Evolutionary conservation across 2,797 vertebrate genomes (phyloP), one percentile per base, ranked within the genome.

Genomic region (Anabacerthia variegaticeps): DNA sequence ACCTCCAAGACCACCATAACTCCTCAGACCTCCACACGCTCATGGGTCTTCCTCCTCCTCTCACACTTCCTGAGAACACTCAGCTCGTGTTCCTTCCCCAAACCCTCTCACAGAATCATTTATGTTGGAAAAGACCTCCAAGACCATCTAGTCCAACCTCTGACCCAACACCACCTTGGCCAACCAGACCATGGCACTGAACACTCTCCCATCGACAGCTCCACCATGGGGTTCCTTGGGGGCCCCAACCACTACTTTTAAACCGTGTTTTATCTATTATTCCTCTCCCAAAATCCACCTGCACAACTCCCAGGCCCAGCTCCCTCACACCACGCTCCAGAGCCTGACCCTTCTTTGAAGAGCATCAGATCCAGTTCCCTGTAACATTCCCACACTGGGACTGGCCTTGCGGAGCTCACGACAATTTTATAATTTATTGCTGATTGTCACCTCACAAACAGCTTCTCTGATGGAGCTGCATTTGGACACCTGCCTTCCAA

Each of bases 311-410:
- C 52, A 52, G 46, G 66, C 48, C 19, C 66, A 37, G 62, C 49
- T 36, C 34, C 34, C n/a, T 20, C 2, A 1, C 7, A 5, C 52
- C 46, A 11, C 0, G 5, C 39, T 43, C 27, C 39, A 20, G 28
- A 63, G 39, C 39, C 39, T 2, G 4, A 62, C 61, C 43, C 10
- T 32, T 16, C 65, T 74, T 63, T 71, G 23, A 58, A 65, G 27
- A 82, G 51, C 83, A 83, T 39, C 67, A 37, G 28, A 55, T 44
- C 34, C 5, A 19, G 34, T 9, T n/a, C 41, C 39, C 59, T 32
- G 22, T n/a, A 24, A 46, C 8, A 4, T 15, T n/a, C 22, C n/a
- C 62, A 18, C 62, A n/a, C 32, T 17, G 30, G 22, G 34, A 52
- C 43, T 17, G 4, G 9, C 12, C 74, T 24, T 0, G 17, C 4